A percentile compares a stretch with the other conserved stretches of the same genome.
Conservation (phyloP, 2,888 invertebrate species). For the Nephrotoma flavescens region DNA sequence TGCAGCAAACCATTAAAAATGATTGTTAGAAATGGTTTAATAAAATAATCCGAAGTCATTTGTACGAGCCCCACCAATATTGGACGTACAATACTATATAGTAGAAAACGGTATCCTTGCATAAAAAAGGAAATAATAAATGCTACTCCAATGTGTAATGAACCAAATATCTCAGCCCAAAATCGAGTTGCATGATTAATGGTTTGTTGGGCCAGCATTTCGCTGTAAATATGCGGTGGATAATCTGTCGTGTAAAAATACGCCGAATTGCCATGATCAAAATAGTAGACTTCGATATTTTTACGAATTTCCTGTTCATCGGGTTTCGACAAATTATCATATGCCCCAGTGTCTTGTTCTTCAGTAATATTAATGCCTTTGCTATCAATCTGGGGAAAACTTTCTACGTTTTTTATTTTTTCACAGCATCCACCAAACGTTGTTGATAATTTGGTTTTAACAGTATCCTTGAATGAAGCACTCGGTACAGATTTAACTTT, state of each 20-base stretch:
- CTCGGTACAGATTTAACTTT: neutral
- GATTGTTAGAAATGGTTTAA: conserved; percentile 49
- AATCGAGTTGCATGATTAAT: conserved; percentile 43
- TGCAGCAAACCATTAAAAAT: conserved; percentile 49
- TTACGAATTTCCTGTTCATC: neutral
- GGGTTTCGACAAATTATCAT: neutral
- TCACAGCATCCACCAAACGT: neutral
- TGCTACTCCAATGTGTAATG: conserved; percentile 41
- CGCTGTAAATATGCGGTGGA: conserved; percentile 40
- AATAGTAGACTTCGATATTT: conserved; percentile 46
- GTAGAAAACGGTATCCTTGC: conserved; percentile 38
- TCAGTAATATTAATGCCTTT: neutral
- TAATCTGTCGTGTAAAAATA: conserved; percentile 48
- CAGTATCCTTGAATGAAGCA: neutral
- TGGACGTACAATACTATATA: conserved; percentile 42
- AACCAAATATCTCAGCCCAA: conserved; percentile 53
- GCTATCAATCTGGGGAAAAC: neutral
- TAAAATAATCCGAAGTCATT: conserved; percentile 47
- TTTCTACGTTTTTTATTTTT: neutral
- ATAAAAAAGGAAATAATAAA: conserved; percentile 45
- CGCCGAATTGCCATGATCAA: conserved; percentile 49
- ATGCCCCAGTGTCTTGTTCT: neutral
- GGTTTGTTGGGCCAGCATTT: conserved; percentile 41
- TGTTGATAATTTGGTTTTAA: neutral
- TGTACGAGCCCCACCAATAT: conserved; percentile 44